phyloP scores from a whole-genome alignment of 2,888 invertebrate genomes.

The Stenolophus ochropezus region DNA sequence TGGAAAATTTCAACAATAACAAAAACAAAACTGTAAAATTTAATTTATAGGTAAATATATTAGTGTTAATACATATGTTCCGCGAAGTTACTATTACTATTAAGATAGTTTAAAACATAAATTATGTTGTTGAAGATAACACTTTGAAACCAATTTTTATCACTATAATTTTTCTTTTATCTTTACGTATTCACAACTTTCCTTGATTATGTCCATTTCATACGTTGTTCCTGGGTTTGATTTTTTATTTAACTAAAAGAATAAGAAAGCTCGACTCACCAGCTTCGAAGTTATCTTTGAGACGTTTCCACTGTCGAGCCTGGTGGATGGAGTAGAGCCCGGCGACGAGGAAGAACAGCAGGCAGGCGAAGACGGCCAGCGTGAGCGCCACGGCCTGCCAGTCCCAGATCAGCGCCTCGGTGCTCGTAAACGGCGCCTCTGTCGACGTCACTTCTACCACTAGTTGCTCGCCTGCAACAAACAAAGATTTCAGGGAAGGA shows the following conservation, averaged over 20 bases:
- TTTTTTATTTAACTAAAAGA: background rate
- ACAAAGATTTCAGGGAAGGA: background rate
- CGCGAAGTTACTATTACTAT: too few relatives aligned
- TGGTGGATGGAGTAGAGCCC: slow-evolving; percentile 85
- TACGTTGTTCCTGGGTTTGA: too few relatives aligned
- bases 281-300: slow-evolving; percentile 85
- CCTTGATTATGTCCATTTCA: too few relatives aligned
- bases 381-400: slow-evolving; percentile 84
- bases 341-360: slow-evolving; percentile 87
- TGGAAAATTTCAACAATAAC: too few relatives aligned
- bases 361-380: slow-evolving; percentile 84
- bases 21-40: too few relatives aligned
- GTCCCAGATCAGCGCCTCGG: slow-evolving; percentile 78
- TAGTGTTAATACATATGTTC: too few relatives aligned
- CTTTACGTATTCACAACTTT: too few relatives aligned
- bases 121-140: too few relatives aligned
- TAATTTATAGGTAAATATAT: too few relatives aligned
- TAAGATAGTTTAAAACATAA: too few relatives aligned
- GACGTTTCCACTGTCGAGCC: slow-evolving; percentile 86
- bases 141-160: too few relatives aligned
- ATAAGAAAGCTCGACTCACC: slow-evolving; percentile 75
- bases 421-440: slow-evolving; percentile 72
- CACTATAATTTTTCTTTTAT: too few relatives aligned
- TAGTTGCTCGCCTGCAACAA: slow-evolving; percentile 37
- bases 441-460: slow-evolving; percentile 67